Evolutionary conservation across 2,888 invertebrate species (phyloP).

Genomic region (Yponomeuta malinellus): DNA sequence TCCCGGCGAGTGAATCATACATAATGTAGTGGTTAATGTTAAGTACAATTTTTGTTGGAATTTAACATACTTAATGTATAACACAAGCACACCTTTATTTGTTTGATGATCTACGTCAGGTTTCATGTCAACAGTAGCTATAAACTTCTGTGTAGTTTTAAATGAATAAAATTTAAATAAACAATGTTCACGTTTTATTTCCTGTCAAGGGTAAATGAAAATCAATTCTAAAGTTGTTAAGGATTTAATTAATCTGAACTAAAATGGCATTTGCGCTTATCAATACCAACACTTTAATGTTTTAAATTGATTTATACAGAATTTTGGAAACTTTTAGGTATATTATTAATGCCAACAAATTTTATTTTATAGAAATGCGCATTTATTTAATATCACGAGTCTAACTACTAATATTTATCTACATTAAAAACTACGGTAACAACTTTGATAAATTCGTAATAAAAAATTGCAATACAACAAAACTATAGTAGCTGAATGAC

Average conservation of each 20-base stretch:
- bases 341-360: no score
- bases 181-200: slow-evolving; percentile 32
- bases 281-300: neutral
- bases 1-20: slow-evolving; percentile 39
- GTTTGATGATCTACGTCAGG: slow-evolving; percentile 60
- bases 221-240: slow-evolving; percentile 6
- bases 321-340: no score
- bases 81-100: slow-evolving; percentile 57
- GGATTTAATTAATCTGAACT: neutral
- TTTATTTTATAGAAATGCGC: neutral
- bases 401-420: slow-evolving; percentile 34
- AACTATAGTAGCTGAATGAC: slow-evolving; percentile 38
- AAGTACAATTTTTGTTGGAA: slow-evolving; percentile 71
- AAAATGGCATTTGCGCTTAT: slow-evolving; percentile 1
- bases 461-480: slow-evolving; percentile 56
- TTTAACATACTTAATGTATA: slow-evolving; percentile 48
- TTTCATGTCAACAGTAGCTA: slow-evolving; percentile 57
- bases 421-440: slow-evolving; percentile 65
- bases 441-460: slow-evolving; percentile 67
- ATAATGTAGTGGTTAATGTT: slow-evolving; percentile 57
- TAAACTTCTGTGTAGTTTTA: slow-evolving; percentile 68
- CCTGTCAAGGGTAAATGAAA: slow-evolving; percentile 16
- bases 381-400: slow-evolving; percentile 11
- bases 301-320: neutral
- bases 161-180: slow-evolving; percentile 66